Base-by-base conservation (phyloP, 1,140 invertebrate genomes). In the Brachionus koreanus region DNA sequence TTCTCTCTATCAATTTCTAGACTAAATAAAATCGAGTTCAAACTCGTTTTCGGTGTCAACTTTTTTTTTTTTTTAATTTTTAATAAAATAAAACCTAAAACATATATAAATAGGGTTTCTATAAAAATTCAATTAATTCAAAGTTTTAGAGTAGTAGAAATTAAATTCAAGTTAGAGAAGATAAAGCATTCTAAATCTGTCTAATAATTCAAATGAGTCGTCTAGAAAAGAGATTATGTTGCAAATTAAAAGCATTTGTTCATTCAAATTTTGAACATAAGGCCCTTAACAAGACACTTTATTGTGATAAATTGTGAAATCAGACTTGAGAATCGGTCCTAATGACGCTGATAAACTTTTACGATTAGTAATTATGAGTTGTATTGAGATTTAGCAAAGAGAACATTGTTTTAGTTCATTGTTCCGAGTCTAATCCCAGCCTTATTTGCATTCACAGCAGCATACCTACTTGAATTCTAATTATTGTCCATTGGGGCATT, bases 191-290 rank as follows among this genome's bases (percentile, higher is more conserved):
- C 33, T 10, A 33, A 33, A 37, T 65, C n/a, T 69, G 35, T 69
- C 65, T 39, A 69, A 69, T 16, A 69, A 16, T 69, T 69, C 10
- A 65, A 65, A 4, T 37, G 16, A 16, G 65, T 69, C 33, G 65
- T 69, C 65, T 69, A 69, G 33, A 23, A 69, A 69, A 69, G 65
- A 69, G 65, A 69, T 69, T 69, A 69, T 69, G 65, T 69, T 69
- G 37, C 65, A 69, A 69, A 19, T 69, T 37, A 69, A 69, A 57
- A 69, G n/a, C 37, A 69, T 39, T 69, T 69, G 33, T 69, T 69
- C 37, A 39, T 69, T 69, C 35, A 37, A 69, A 39, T 39, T 19
- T 19, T 19, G 35, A 19, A 37, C 37, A 39, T 37, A 39, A 39
- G 37, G 16, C 19, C 12, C 9, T 29, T 37, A 39, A n/a, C 3